Evolutionary conservation across 1,140 invertebrate species (phyloP).

Genomic region (Heterodera carotae): DNA sequence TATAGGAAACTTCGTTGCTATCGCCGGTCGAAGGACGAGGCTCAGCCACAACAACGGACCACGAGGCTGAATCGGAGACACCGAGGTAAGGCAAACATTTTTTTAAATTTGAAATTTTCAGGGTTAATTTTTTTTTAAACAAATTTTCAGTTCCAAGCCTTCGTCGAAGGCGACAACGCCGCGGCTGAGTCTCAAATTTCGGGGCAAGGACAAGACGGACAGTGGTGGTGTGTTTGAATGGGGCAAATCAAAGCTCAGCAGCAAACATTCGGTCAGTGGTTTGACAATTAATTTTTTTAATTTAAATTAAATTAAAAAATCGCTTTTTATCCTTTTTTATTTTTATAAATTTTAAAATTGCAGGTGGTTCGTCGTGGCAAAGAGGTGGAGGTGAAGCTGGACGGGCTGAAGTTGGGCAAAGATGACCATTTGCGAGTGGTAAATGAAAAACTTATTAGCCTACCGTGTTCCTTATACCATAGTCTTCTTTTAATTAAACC

Average conservation of each 20-base stretch:
- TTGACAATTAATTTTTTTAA: slow-evolving; percentile 1
- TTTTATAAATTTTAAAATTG: no score
- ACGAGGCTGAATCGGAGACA: slow-evolving; percentile 48
- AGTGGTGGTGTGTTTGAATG: slow-evolving; percentile 53
- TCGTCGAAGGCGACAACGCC: slow-evolving; percentile 60
- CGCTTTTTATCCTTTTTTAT: no score
- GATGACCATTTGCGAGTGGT: slow-evolving; percentile 56
- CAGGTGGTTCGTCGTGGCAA: slow-evolving; percentile 48
- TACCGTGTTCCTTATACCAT: no score
- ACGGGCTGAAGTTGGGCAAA: slow-evolving; percentile 59
- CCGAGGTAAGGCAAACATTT: slow-evolving; percentile 12
- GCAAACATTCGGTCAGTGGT: slow-evolving; percentile 59
- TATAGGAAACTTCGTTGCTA: slow-evolving; percentile 20
- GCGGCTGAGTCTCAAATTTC: slow-evolving; percentile 56
- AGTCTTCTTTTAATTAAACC: no score
- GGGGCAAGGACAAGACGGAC: slow-evolving; percentile 42
- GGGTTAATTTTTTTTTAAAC: no score
- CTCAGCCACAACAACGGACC: slow-evolving; percentile 29
- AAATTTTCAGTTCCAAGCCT: slow-evolving; percentile 28
- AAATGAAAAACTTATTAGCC: background rate
- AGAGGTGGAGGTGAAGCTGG: slow-evolving; percentile 64
- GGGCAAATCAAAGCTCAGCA: slow-evolving; percentile 61
- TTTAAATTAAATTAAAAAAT: background rate
- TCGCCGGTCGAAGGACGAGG: slow-evolving; percentile 1
- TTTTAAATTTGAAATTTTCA: no score